These are phyloP conservation scores for Branchipolynoe longqiensis DNA, from an alignment of 2,888 invertebrate genomes.

Conservation along the genomic window DNA sequence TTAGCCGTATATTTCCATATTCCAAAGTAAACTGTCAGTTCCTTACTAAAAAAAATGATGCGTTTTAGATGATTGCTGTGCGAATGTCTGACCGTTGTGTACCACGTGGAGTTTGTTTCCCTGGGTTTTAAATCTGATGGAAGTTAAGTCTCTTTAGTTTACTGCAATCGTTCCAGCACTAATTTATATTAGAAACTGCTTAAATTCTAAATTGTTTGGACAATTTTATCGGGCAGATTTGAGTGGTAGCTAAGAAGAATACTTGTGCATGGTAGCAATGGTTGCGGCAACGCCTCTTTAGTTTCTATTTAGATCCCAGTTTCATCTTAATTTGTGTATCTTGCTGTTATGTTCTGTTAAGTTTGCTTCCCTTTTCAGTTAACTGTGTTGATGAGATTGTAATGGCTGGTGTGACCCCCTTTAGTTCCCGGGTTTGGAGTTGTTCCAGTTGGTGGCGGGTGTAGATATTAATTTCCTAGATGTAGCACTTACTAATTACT, in stretches of 20 bases:
- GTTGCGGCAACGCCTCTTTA: neutral
- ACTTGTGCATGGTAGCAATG: neutral
- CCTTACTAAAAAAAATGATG: too few species aligned
- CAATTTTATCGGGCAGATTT: neutral
- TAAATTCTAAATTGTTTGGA: neutral
- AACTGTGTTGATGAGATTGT: neutral
- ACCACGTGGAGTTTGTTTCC: too few species aligned
- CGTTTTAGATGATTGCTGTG: too few species aligned
- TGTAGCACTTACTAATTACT: too few species aligned
- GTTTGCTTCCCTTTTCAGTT: slow-evolving; percentile 8
- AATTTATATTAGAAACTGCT: neutral
- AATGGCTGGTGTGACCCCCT: too few species aligned
- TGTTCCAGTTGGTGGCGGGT: neutral
- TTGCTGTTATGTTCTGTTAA: neutral
- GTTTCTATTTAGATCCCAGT: neutral
- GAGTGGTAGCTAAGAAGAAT: neutral
- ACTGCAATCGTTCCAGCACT: neutral
- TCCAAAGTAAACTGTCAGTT: too few species aligned
- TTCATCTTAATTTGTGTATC: neutral
- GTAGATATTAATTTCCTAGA: slow-evolving; percentile 3
- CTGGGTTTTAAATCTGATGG: too few species aligned
- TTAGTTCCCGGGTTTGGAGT: neutral
- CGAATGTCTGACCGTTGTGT: too few species aligned
- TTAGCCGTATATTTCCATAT: too few species aligned
- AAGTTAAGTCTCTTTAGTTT: neutral